Evolutionary conservation across 2,797 vertebrate species (phyloP), one percentile per base, ranked within the genome.

Genomic region (Lithobates sylvaticus): DNA sequence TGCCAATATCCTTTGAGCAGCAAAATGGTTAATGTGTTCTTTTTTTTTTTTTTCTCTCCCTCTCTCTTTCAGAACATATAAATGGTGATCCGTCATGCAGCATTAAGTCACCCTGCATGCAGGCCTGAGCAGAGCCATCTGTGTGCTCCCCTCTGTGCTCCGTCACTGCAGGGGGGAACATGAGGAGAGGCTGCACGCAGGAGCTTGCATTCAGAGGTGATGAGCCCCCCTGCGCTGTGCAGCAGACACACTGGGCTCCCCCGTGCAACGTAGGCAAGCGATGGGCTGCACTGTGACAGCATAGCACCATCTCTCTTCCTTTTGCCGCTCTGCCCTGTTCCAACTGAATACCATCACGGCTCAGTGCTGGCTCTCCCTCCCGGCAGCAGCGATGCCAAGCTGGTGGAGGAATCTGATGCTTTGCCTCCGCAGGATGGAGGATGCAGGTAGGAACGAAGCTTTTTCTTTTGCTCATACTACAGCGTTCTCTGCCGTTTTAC

Each of bases 371-470:
- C 78, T 81, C 61, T 54, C 34, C 42, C 73, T 65, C 54, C 74
- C 29, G 58, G 80, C 36, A 81, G 12, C 70, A 80, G 81, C 81
- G 47, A 87, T 87, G 86, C 86, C 86, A 29, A 76, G 76, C 81
- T 87, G 86, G 81, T 84, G 81, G 86, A 87, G 86, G 81, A 74
- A 42, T 84, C 44, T 87, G 61, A 75, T 87, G 81, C 86, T 87
- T 67, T 87, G 86, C 39, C 76, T 87, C 61, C 76, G 86, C 81
- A 75, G 86, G 64, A 74, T 87, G 36, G 76, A 87, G 15, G 76
- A 87, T 32, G 81, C 86, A 87, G 86, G 86, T 87, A 87, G n/a
- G 44, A 65, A 7, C 13, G 18, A 10, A 8, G 27, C 32, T 58
- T 26, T 16, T 29, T 47, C 21, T 47, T 15, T 1, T 23, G 1